These are phyloP conservation scores for Bombus waltoni DNA, from an alignment of 1,140 invertebrate genomes.

Conservation along the genomic window DNA sequence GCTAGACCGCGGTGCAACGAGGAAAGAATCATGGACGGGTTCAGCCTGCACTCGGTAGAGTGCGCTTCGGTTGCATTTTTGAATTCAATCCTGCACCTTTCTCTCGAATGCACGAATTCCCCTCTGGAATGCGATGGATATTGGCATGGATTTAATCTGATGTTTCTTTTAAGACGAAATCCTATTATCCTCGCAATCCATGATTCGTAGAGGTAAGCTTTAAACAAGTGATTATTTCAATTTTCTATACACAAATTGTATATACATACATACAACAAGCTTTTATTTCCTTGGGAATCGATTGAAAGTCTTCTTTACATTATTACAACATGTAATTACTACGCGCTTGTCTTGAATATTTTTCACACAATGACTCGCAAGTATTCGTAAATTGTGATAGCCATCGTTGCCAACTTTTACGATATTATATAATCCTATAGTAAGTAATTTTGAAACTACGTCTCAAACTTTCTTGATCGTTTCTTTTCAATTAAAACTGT, in stretches of 20 bases:
- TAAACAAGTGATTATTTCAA: not conserved
- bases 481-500: constrained; percentile 38
- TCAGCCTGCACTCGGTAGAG: constrained; percentile 65
- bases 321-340: not conserved
- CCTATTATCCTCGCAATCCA: no score
- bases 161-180: no score
- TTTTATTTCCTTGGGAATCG: no score
- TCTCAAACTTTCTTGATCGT: not conserved
- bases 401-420: not conserved
- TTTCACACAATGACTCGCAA: not conserved
- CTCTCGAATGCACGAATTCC: not conserved
- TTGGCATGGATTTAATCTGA: not conserved
- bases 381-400: not conserved
- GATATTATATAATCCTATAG: not conserved
- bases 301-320: no score
- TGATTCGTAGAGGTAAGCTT: not conserved
- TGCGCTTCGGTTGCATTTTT: constrained; percentile 67
- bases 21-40: constrained; percentile 69
- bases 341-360: not conserved
- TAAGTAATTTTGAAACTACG: not conserved
- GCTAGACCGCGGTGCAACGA: constrained; percentile 64
- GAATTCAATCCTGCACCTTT: constrained; percentile 29
- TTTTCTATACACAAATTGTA: no score
- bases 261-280: no score
- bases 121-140: not conserved